phyloP scores from a whole-genome alignment of 2,888 invertebrate species.

The Andrena marginata region DNA sequence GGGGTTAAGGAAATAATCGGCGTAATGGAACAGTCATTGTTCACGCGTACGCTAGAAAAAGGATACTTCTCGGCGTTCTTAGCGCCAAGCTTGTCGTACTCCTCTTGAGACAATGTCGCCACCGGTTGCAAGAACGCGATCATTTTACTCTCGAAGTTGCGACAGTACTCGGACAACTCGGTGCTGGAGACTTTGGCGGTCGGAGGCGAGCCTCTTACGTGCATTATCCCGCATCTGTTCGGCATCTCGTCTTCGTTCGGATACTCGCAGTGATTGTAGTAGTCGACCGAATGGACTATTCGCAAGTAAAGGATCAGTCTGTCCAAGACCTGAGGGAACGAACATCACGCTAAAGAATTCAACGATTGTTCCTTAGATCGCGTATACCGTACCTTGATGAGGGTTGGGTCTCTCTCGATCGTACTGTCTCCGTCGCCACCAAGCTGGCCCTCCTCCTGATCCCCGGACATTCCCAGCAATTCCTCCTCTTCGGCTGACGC shows the following conservation, averaged over 20 bases:
- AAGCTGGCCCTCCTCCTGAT: conserved; percentile 86
- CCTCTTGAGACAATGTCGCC: conserved; percentile 90
- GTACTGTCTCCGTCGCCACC: conserved; percentile 85
- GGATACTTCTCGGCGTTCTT: conserved; percentile 89
- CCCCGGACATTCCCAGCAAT: conserved; percentile 89
- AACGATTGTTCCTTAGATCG: not conserved
- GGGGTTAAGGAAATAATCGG: conserved; percentile 59
- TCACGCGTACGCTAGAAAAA: conserved; percentile 60
- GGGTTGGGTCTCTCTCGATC: conserved; percentile 90
- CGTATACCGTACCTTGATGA: conserved; percentile 87
- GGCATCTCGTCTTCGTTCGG: conserved; percentile 99
- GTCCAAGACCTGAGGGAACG: conserved; percentile 86
- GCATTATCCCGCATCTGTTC: conserved; percentile 99
- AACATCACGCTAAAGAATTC: not conserved
- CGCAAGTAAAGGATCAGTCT: conserved; percentile 96
- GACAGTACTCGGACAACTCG: conserved; percentile 91
- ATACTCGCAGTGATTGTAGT: conserved; percentile 99
- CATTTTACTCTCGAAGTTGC: conserved; percentile 96
- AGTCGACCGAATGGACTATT: conserved; percentile 99
- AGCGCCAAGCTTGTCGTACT: conserved; percentile 93
- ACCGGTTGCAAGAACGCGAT: conserved; percentile 94
- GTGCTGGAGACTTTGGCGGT: conserved; percentile 91
- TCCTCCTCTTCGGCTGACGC: conserved; percentile 99
- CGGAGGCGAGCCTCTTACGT: conserved; percentile 96
- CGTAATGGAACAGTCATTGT: not conserved